Evolutionary conservation across 2,113 vertebrate genomes (phyloP).

Genomic region (Machaerirhynchus nigripectus): DNA sequence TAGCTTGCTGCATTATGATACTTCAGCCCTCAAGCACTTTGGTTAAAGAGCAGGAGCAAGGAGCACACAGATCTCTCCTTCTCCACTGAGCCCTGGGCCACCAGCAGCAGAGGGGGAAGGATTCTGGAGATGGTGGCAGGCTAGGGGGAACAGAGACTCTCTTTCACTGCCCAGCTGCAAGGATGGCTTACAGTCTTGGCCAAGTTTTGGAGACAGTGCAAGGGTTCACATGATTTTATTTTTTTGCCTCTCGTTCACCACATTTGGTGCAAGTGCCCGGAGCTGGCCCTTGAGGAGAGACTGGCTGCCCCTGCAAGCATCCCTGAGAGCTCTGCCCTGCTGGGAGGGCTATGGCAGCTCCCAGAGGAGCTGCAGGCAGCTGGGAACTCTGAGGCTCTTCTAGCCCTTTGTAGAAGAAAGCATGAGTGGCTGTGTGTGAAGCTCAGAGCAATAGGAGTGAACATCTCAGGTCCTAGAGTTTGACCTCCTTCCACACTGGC

Average conservation of each 20-base stretch:
- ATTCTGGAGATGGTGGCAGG: not conserved
- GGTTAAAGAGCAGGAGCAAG: not conserved
- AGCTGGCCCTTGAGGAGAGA: not conserved
- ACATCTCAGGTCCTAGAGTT: not conserved
- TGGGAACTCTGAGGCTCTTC: not conserved
- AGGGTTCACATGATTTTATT: not conserved
- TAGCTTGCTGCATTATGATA: not conserved
- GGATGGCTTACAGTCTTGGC: not conserved
- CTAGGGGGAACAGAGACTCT: not conserved
- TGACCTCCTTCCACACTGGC: not conserved
- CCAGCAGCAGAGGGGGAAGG: not conserved
- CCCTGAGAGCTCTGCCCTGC: not conserved
- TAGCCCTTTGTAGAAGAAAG: not conserved
- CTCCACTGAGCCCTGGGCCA: not conserved
- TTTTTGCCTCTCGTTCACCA: rapidly evolving
- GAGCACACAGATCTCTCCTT: not conserved
- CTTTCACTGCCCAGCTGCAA: not conserved
- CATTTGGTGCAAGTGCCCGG: rapidly evolving
- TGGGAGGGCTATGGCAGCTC: not conserved
- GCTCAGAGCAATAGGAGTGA: not conserved
- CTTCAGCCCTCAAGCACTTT: not conserved
- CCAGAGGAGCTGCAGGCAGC: not conserved
- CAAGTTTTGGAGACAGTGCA: not conserved
- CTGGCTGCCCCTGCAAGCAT: rapidly evolving
- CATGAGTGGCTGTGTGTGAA: not conserved